Evolutionary conservation across 2,113 vertebrate genomes (phyloP).

Genomic region (Actinemys pallida): DNA sequence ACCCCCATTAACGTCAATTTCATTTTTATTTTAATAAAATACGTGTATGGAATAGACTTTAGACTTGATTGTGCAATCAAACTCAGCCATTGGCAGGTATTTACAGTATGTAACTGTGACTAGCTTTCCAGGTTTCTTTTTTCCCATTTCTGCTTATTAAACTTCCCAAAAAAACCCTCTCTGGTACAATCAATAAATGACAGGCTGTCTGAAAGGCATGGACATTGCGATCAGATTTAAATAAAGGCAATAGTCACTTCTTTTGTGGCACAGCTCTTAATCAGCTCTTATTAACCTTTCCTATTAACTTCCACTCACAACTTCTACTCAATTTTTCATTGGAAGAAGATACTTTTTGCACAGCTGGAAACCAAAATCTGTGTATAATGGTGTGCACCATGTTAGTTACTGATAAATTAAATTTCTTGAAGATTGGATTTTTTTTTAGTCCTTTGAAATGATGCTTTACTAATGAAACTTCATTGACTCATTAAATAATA

Average conservation of each 20-base stretch:
- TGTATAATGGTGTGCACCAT: constrained; percentile 74
- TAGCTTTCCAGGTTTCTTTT: neutral
- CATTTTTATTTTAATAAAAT: neutral
- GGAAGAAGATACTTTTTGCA: constrained; percentile 54
- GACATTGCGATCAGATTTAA: neutral
- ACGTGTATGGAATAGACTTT: neutral
- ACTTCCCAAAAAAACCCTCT: neutral
- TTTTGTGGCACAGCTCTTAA: constrained; percentile 34
- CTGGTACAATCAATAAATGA: neutral
- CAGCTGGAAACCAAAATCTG: constrained; percentile 66
- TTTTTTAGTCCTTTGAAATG: constrained; percentile 80
- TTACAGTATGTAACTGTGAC: accelerated
- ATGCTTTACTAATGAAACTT: constrained; percentile 62
- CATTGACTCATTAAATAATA: constrained; percentile 74
- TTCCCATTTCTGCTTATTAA: neutral
- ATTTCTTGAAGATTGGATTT: constrained; percentile 60
- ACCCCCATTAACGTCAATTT: neutral
- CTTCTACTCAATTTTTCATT: neutral
- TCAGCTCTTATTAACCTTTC: constrained; percentile 1
- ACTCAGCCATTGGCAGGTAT: neutral
- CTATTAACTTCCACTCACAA: constrained; percentile 3
- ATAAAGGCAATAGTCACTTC: neutral
- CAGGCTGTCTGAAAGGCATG: neutral
- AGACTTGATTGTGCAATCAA: neutral
- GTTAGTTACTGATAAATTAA: constrained; percentile 80